These are phyloP conservation scores for Palythoa grandis DNA, from an alignment of 92 coral and sea anemone species.

Conservation along the genomic window DNA sequence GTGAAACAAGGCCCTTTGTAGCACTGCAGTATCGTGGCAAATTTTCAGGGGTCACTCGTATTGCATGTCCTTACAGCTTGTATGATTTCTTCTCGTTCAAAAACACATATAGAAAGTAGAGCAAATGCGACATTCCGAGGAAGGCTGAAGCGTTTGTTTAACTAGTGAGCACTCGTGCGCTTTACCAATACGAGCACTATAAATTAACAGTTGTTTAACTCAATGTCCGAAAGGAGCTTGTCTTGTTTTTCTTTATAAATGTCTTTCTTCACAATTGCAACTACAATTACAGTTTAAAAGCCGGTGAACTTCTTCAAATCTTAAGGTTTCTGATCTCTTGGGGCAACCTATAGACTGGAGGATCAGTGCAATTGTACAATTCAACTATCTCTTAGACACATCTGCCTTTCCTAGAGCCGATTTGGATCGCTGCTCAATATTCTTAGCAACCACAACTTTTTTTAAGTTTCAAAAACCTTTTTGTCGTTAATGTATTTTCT, in stretches of 20 bases:
- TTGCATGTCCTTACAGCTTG: not conserved
- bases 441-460: slow-evolving; percentile 40
- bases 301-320: slow-evolving; percentile 13
- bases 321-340: slow-evolving; percentile 15
- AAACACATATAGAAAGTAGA: slow-evolving; percentile 5
- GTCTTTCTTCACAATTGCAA: slow-evolving; percentile 15
- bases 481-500: slow-evolving; percentile 7
- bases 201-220: slow-evolving; percentile 40
- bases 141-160: slow-evolving; percentile 34
- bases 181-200: slow-evolving; percentile 33
- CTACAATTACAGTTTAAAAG: not conserved
- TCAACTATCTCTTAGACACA: slow-evolving; percentile 20
- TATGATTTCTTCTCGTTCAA: slow-evolving; percentile 6
- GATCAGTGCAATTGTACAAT: slow-evolving; percentile 25
- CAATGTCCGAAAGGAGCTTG: slow-evolving; percentile 26
- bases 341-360: slow-evolving; percentile 3
- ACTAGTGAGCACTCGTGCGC: slow-evolving; percentile 30
- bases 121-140: slow-evolving; percentile 37
- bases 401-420: slow-evolving; percentile 45
- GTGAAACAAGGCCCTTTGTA: slow-evolving; percentile 15
- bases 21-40: not conserved
- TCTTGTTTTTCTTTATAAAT: slow-evolving; percentile 19
- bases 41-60: not conserved
- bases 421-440: slow-evolving; percentile 33
- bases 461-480: slow-evolving; percentile 18